Percentiles rank a stretch among this genome's conserved stretches.
These are phyloP conservation scores for Habropoda laboriosa DNA, from an alignment of 1,140 invertebrate species.

Conservation along the genomic window DNA sequence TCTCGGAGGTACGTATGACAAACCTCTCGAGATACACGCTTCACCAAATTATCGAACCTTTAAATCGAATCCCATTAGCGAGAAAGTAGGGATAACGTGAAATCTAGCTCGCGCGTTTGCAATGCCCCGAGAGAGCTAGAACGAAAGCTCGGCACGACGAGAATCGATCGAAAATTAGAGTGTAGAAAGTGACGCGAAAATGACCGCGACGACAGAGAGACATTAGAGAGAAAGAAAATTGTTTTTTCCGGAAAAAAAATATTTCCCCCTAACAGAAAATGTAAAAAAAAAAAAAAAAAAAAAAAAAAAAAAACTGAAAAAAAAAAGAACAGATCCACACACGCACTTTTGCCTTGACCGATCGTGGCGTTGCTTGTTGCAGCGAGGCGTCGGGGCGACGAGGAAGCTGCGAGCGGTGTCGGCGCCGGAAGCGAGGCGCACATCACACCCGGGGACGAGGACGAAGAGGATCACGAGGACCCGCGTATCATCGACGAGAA, in stretches of 20 bases:
- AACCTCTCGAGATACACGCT: too few relatives aligned
- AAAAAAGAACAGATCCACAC: slow-evolving; percentile 52
- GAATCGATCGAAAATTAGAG: not conserved
- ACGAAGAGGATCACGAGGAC: slow-evolving; percentile 78
- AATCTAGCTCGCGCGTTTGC: slow-evolving; percentile 28
- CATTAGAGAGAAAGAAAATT: not conserved
- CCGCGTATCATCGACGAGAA: slow-evolving; percentile 80
- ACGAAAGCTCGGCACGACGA: too few relatives aligned
- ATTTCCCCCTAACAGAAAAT: too few relatives aligned
- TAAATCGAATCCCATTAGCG: not conserved
- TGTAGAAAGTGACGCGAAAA: not conserved
- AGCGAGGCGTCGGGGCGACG: slow-evolving; percentile 81
- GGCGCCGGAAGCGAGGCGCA: slow-evolving; percentile 80
- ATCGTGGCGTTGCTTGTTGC: slow-evolving; percentile 82
- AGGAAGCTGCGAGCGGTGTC: slow-evolving; percentile 79
- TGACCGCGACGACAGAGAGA: not conserved
- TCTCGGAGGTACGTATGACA: not conserved
- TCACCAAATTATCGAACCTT: not conserved
- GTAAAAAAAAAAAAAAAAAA: not conserved
- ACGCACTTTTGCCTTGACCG: slow-evolving; percentile 80
- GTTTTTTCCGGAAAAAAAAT: too few relatives aligned
- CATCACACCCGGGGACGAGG: slow-evolving; percentile 79
- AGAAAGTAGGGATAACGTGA: too few relatives aligned
- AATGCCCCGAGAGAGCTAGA: too few relatives aligned
- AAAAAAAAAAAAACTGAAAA: not conserved